Percentiles rank a stretch among this genome's conserved stretches.
phyloP scores from a whole-genome alignment of 2,888 invertebrate species.

The Cephus nigrinus region DNA sequence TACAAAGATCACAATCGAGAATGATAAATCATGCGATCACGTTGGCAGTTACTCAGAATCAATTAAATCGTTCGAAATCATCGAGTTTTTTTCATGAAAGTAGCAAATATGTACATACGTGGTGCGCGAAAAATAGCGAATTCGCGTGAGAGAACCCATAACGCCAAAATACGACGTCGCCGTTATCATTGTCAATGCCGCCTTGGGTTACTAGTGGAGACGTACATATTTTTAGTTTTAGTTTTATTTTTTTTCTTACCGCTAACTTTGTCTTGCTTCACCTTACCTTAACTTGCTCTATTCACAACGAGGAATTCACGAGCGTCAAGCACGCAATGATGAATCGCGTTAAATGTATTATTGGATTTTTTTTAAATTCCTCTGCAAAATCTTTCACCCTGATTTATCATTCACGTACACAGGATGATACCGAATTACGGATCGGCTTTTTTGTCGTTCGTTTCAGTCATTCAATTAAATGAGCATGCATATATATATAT shows the following conservation, averaged over 20 bases:
- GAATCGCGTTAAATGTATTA: not conserved
- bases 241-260: not conserved
- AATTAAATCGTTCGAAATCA: not conserved
- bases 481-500: too few relatives aligned
- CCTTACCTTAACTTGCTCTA: not conserved
- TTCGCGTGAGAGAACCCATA: not conserved
- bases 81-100: not conserved
- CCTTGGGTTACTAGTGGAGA: not conserved
- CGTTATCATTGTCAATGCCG: not conserved
- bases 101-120: not conserved
- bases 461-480: too few relatives aligned
- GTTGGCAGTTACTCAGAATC: not conserved
- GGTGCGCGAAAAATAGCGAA: not conserved
- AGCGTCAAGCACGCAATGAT: not conserved
- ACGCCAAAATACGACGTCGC: not conserved
- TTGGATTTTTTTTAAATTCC: not conserved
- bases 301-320: not conserved
- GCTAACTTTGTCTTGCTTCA: not conserved
- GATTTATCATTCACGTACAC: not conserved
- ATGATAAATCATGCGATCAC: conserved; percentile 9
- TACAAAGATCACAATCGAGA: conserved; percentile 10
- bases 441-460: too few relatives aligned
- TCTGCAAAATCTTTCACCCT: not conserved
- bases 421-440: too few relatives aligned
- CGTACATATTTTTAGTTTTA: not conserved